Conservation (phyloP, 2,797 vertebrate genomes). For the Philypnodon macrostomus region DNA sequence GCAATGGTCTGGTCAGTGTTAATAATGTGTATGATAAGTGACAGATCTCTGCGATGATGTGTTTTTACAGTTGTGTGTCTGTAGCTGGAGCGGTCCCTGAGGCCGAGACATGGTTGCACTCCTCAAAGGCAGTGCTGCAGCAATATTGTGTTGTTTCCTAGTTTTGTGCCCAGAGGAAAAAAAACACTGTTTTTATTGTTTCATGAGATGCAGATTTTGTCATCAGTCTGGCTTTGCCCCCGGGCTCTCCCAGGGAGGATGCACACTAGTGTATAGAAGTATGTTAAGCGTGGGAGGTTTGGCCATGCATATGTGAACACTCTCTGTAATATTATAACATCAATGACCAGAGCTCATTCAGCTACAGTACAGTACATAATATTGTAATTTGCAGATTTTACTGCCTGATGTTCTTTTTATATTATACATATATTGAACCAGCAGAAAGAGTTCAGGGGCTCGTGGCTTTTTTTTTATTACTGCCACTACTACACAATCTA, state of each 20-base stretch:
- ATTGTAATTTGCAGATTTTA: too few species aligned
- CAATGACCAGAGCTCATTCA: too few species aligned
- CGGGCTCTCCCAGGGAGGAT: conserved; percentile 46
- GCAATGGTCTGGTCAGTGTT: neutral
- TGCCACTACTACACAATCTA: too few species aligned
- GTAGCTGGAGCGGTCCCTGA: conserved; percentile 8
- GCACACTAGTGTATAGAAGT: conserved; percentile 13
- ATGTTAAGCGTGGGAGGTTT: neutral
- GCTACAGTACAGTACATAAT: too few species aligned
- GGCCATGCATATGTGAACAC: neutral
- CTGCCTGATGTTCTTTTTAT: too few species aligned
- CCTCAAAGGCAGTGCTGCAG: conserved; percentile 13
- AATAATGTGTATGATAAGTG: conserved; percentile 1
- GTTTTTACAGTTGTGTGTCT: too few species aligned
- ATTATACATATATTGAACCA: too few species aligned
- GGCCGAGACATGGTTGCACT: conserved; percentile 17
- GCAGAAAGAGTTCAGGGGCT: too few species aligned
- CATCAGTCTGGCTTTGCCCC: conserved; percentile 48
- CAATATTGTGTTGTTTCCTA: conserved; percentile 40
- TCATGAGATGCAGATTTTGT: conserved; percentile 60
- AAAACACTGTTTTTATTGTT: conserved; percentile 28
- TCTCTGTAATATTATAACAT: neutral
- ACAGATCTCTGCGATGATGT: conserved; percentile 8
- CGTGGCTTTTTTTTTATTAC: too few species aligned
- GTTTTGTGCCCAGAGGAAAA: conserved; percentile 33